A percentile compares a stretch with the other conserved stretches of the same genome.
These are phyloP conservation scores for Zaprionus bogoriensis DNA, from an alignment of 2,888 invertebrate species.

Conservation along the genomic window DNA sequence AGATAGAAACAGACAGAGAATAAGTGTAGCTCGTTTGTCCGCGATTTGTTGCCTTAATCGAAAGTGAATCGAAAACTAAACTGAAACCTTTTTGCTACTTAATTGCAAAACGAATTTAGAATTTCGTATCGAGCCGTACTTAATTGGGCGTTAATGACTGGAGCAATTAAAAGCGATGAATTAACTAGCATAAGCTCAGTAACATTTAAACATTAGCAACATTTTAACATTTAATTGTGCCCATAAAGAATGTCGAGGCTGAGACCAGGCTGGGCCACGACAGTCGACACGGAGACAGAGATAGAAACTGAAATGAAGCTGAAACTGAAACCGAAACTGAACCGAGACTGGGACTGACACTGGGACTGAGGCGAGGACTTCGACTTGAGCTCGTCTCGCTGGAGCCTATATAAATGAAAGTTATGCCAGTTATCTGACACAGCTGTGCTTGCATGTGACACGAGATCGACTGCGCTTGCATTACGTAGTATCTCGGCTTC, in stretches of 20 bases:
- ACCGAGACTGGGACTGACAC: not conserved
- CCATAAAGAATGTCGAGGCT: conserved; percentile 69
- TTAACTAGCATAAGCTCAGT: too few species aligned
- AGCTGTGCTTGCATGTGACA: conserved; percentile 59
- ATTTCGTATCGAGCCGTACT: conserved; percentile 33
- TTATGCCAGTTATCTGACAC: conserved; percentile 30
- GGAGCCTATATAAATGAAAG: conserved; percentile 52
- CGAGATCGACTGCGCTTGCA: conserved; percentile 32
- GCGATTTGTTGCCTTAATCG: conserved; percentile 38
- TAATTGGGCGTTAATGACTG: conserved; percentile 67
- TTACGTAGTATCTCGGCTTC: conserved; percentile 41
- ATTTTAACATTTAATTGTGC: conserved; percentile 63
- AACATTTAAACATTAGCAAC: conserved; percentile 1
- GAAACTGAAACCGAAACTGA: not conserved
- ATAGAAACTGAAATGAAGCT: not conserved
- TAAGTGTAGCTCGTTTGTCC: not conserved
- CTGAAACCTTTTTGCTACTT: conserved; percentile 50
- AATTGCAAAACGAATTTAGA: conserved; percentile 61
- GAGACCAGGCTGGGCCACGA: too few species aligned
- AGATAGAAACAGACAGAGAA: not conserved
- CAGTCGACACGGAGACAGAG: too few species aligned
- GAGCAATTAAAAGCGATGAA: conserved; percentile 60
- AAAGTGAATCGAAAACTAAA: conserved; percentile 49
- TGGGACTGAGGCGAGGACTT: conserved; percentile 3
- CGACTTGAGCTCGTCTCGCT: conserved; percentile 2